phyloP scores from a whole-genome alignment of 2,113 vertebrate species.

The Lontra canadensis region DNA sequence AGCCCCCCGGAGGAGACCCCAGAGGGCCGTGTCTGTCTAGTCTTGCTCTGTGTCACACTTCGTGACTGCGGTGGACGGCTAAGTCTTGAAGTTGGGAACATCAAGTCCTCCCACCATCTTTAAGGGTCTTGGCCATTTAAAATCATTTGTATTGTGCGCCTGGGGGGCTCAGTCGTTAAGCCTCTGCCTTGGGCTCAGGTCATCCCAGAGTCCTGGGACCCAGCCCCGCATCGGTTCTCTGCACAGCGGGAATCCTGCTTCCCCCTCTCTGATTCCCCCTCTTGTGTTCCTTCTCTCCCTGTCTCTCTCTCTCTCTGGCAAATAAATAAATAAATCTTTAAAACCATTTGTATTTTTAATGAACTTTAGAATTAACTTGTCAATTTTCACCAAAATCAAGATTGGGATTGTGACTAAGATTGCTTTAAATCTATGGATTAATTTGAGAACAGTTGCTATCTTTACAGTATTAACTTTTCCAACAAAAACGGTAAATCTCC shows the following conservation, averaged over 20 bases:
- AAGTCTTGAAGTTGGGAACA: not conserved
- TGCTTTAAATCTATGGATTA: not conserved
- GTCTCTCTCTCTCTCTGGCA: too few species aligned
- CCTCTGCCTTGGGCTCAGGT: too few species aligned
- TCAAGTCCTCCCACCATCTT: not conserved
- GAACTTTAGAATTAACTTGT: not conserved
- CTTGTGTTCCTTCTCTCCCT: too few species aligned
- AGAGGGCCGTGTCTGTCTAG: fast-evolving
- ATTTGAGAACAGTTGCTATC: not conserved
- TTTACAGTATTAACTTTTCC: not conserved
- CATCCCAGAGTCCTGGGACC: too few species aligned
- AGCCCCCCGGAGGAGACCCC: not conserved
- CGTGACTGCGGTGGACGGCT: not conserved
- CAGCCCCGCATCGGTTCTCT: too few species aligned
- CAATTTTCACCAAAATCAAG: not conserved
- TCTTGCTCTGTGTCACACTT: not conserved
- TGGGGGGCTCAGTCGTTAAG: too few species aligned
- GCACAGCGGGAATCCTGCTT: too few species aligned
- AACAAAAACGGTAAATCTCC: not conserved
- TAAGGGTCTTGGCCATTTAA: not conserved
- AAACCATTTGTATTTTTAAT: not conserved
- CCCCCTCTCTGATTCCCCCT: too few species aligned
- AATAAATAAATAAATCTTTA: too few species aligned
- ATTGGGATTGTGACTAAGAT: not conserved
- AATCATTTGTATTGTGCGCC: not conserved